Conservation (phyloP, 2,888 invertebrate genomes). For the Cephonodes hylas region DNA sequence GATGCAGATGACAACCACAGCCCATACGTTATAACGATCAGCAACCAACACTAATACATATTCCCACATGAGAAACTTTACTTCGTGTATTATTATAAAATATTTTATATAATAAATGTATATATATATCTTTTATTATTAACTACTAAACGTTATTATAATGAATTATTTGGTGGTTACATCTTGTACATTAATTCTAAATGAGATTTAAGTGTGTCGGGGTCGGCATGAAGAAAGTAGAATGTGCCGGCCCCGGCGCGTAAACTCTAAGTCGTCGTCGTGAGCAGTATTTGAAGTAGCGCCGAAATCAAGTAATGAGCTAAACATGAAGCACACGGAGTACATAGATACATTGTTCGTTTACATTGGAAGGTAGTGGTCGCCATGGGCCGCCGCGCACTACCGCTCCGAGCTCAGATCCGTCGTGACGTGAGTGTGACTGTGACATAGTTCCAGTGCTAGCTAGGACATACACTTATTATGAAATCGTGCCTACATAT, state of each 20-base stretch:
- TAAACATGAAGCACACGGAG: conserved; percentile 50
- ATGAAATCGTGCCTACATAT: conserved; percentile 15
- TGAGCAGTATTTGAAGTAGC: conserved; percentile 16
- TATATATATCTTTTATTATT: conserved; percentile 20
- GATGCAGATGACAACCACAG: conserved; percentile 68
- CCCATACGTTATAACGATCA: conserved; percentile 32
- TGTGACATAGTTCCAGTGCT: background rate
- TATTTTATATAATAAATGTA: conserved; percentile 25
- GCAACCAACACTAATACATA: conserved; percentile 15
- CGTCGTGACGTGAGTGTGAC: conserved; percentile 26
- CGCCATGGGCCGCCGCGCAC: conserved; percentile 54
- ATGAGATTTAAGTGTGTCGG: conserved; percentile 63
- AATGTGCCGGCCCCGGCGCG: background rate
- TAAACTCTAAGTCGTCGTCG: background rate
- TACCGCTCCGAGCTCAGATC: conserved; percentile 29
- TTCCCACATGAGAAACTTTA: conserved; percentile 7
- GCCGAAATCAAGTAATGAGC: conserved; percentile 38
- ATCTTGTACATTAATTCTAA: conserved; percentile 74
- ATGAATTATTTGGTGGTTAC: conserved; percentile 78
- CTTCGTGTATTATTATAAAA: conserved; percentile 22
- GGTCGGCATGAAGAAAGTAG: conserved; percentile 17
- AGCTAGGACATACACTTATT: conserved; percentile 1
- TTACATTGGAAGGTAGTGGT: conserved; percentile 21
- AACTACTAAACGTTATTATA: conserved; percentile 50
- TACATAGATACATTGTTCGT: conserved; percentile 35